phyloP scores from a whole-genome alignment of 2,113 vertebrate species.

The Stigmatopora argus region DNA sequence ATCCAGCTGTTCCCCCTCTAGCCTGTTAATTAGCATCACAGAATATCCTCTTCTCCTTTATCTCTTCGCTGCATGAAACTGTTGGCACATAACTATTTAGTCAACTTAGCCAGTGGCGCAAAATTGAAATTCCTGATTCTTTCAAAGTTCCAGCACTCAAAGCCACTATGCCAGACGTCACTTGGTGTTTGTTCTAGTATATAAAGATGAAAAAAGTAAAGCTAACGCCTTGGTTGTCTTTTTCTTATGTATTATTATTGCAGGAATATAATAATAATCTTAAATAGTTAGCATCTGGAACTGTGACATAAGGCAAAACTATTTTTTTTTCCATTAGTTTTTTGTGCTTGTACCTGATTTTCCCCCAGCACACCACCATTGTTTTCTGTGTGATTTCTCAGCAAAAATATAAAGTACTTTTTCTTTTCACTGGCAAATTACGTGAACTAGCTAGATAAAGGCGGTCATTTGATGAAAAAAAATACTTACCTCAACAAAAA shows the following conservation, averaged over 20 bases:
- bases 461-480: too few relatives aligned
- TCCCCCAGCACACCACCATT: too few relatives aligned
- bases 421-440: too few relatives aligned
- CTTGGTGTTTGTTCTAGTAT: slow-evolving; percentile 14
- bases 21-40: slow-evolving; percentile 59
- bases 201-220: slow-evolving; percentile 26
- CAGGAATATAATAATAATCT: too few relatives aligned
- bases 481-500: too few relatives aligned
- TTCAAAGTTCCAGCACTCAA: slow-evolving; percentile 12
- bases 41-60: slow-evolving; percentile 35
- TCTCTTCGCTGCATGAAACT: slow-evolving; percentile 25
- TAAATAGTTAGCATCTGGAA: too few relatives aligned
- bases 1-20: slow-evolving; percentile 60
- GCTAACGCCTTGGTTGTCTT: slow-evolving; percentile 26
- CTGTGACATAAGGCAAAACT: neutral
- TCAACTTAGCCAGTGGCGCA: slow-evolving; percentile 6
- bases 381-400: too few relatives aligned
- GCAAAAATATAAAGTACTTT: too few relatives aligned
- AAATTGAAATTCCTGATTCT: slow-evolving; percentile 1
- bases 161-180: slow-evolving; percentile 20
- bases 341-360: too few relatives aligned
- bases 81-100: slow-evolving; percentile 24
- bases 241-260: slow-evolving; percentile 15
- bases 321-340: neutral
- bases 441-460: too few relatives aligned